Evolutionary conservation across 1,140 invertebrate species (phyloP).

Genomic region (Musca vetustissima): DNA sequence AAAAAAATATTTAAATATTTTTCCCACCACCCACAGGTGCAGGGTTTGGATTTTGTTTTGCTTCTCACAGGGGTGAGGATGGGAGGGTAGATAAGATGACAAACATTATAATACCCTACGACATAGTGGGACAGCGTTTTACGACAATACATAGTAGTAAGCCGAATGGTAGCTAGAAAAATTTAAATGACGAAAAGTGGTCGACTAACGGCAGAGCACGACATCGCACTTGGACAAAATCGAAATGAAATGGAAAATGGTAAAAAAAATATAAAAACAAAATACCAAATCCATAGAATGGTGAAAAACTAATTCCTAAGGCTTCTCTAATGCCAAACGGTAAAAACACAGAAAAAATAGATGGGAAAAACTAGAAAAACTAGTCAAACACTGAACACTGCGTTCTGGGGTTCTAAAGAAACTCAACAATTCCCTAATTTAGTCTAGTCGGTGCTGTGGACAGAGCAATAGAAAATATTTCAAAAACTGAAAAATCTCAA

Average conservation of each 20-base stretch:
- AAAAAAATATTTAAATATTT: no score
- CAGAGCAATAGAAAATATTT: constrained; percentile 18
- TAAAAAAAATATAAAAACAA: no score
- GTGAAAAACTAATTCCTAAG: constrained; percentile 18
- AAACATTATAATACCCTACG: no score
- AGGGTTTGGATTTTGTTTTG: no score
- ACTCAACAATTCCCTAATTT: constrained; percentile 28
- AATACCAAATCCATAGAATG: constrained; percentile 22
- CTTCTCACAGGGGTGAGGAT: no score
- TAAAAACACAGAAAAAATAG: constrained; percentile 10
- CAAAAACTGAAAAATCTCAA: constrained; percentile 5
- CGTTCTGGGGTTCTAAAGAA: constrained; percentile 3
- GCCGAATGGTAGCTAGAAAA: background rate
- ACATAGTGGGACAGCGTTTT: no score
- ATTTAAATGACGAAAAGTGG: no score
- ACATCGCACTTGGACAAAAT: background rate
- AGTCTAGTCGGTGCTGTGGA: constrained; percentile 30
- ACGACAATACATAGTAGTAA: no score
- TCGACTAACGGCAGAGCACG: no score
- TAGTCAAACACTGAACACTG: constrained; percentile 25
- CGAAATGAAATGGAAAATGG: constrained; percentile 14
- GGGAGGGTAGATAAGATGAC: no score
- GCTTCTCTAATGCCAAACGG: constrained; percentile 17
- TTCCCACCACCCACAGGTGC: no score
- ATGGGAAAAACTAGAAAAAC: constrained; percentile 27